Conservation (phyloP, 2,888 invertebrate species). For the Isoperla grammatica region DNA sequence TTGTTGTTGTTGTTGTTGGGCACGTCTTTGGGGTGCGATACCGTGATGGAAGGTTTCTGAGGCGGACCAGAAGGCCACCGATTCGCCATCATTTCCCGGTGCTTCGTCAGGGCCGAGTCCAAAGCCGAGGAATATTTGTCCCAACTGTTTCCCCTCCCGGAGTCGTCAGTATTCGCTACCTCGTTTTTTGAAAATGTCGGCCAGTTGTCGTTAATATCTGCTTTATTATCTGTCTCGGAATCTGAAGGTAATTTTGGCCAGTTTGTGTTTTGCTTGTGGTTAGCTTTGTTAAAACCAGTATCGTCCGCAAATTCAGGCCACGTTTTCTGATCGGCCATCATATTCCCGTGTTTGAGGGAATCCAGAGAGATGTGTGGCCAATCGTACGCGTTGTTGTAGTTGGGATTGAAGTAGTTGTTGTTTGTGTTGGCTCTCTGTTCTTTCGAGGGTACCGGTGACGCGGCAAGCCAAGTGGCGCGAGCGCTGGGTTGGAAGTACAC, state of each 20-base stretch:
- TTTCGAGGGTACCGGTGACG: slow-evolving; percentile 1
- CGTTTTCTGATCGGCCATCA: neutral
- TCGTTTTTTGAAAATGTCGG: neutral
- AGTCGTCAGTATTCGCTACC: neutral
- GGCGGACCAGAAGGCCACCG: neutral
- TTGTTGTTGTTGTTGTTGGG: slow-evolving; percentile 3
- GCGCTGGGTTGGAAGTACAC: slow-evolving; percentile 2
- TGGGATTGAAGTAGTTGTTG: slow-evolving; percentile 17
- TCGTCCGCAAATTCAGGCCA: slow-evolving; percentile 4
- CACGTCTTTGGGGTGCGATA: slow-evolving; percentile 1
- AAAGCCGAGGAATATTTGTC: neutral
- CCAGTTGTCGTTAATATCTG: neutral
- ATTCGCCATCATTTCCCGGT: neutral
- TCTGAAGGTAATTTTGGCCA: slow-evolving; percentile 14
- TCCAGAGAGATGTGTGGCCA: slow-evolving; percentile 20
- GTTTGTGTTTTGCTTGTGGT: neutral
- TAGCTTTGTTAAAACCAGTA: neutral
- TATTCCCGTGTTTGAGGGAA: slow-evolving; percentile 21
- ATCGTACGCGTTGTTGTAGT: slow-evolving; percentile 10
- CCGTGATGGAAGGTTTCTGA: neutral
- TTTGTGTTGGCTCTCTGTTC: neutral
- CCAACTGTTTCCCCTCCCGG: neutral
- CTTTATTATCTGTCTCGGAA: neutral
- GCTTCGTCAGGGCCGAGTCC: slow-evolving; percentile 7
- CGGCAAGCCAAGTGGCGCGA: slow-evolving; percentile 3